Conservation (phyloP, 2,888 invertebrate species). For the Drosophila merina region DNA sequence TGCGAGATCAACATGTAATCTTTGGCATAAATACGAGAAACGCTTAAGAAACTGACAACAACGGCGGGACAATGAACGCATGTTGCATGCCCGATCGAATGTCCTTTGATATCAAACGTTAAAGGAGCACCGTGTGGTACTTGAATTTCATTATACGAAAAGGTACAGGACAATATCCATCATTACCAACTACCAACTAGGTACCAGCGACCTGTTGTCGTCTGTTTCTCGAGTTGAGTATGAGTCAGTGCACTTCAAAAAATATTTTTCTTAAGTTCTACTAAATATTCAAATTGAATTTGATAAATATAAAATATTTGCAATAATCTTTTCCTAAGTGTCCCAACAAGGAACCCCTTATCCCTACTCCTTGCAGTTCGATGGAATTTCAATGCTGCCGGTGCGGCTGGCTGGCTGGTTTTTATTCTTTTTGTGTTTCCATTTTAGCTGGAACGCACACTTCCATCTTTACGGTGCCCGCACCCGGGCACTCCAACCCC, state of each 20-base stretch:
- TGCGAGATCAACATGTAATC: conserved; percentile 81
- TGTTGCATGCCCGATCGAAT: conserved; percentile 79
- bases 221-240: conserved; percentile 30
- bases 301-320: background rate
- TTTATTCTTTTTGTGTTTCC: background rate
- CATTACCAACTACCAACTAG: conserved; percentile 25
- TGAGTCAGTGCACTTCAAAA: conserved; percentile 57
- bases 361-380: conserved; percentile 54
- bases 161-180: conserved; percentile 42
- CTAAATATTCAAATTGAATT: background rate
- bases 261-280: conserved; percentile 1
- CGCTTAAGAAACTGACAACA: conserved; percentile 68
- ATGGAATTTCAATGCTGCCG: conserved; percentile 66
- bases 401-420: conserved; percentile 44
- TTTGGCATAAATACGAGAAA: conserved; percentile 72
- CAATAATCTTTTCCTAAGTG: conserved; percentile 14
- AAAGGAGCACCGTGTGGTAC: conserved; percentile 63
- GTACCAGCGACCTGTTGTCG: conserved; percentile 61
- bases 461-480: conserved; percentile 65
- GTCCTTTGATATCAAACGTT: conserved; percentile 77
- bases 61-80: conserved; percentile 60
- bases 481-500: conserved; percentile 13
- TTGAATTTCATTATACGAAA: conserved; percentile 78
- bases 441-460: conserved; percentile 69
- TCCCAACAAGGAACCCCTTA: conserved; percentile 42